Conservation (phyloP, 1,140 invertebrate species). For the Pemphigus obesinymphae region DNA sequence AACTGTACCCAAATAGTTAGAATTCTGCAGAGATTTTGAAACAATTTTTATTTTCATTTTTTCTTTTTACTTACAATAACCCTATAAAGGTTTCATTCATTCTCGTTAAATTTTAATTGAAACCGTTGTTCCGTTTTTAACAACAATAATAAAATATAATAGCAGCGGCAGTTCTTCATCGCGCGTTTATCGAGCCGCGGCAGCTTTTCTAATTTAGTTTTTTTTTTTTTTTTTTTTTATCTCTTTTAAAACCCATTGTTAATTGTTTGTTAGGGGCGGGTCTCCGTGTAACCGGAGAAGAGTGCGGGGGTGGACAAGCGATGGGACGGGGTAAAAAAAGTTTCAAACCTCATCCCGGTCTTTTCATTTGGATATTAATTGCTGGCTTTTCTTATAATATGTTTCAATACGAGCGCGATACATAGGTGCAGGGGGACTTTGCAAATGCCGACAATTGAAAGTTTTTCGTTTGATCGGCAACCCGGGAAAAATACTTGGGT, state of each 20-base stretch:
- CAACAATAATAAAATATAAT: slow-evolving; percentile 32
- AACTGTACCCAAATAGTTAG: background rate
- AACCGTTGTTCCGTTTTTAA: slow-evolving; percentile 32
- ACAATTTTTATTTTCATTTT: background rate
- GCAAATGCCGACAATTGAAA: slow-evolving; percentile 34
- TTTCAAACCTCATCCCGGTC: background rate
- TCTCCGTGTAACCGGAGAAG: slow-evolving; percentile 4
- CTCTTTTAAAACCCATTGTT: slow-evolving; percentile 41
- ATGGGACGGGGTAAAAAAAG: slow-evolving; percentile 1
- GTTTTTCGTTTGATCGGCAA: slow-evolving; percentile 38
- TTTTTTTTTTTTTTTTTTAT: slow-evolving; percentile 37
- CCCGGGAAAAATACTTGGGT: slow-evolving; percentile 1
- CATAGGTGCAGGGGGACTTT: background rate
- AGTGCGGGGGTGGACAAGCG: background rate
- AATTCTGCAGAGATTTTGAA: background rate
- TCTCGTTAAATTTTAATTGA: slow-evolving; percentile 40
- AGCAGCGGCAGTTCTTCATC: slow-evolving; percentile 22
- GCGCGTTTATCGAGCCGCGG: slow-evolving; percentile 37
- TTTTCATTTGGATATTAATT: slow-evolving; percentile 39
- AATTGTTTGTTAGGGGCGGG: slow-evolving; percentile 16
- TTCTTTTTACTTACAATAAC: background rate
- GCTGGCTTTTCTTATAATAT: slow-evolving; percentile 34
- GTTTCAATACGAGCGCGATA: background rate
- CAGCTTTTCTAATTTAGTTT: slow-evolving; percentile 41
- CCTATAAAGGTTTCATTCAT: background rate